Evolutionary conservation across 2,113 vertebrate species (phyloP).

Genomic region (Aldabrachelys gigantea): DNA sequence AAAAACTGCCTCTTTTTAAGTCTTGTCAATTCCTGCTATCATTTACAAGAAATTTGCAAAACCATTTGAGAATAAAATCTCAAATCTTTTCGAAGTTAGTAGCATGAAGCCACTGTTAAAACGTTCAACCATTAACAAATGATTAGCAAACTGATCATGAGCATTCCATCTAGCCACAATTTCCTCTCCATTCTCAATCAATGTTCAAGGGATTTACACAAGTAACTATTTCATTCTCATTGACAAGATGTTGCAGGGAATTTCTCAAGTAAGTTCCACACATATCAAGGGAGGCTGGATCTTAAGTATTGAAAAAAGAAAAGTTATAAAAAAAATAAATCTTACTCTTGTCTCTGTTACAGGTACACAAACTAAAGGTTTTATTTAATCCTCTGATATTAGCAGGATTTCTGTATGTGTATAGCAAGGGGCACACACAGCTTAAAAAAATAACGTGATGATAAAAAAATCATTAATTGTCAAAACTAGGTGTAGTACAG

Average conservation of each 20-base stretch:
- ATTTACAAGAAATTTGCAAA: background rate
- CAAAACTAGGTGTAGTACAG: background rate
- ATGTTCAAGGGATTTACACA: background rate
- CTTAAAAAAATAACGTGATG: background rate
- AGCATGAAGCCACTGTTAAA: background rate
- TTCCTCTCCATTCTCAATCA: rapidly evolving
- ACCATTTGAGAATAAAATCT: background rate
- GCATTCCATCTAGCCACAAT: background rate
- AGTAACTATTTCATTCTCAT: background rate
- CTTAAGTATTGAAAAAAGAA: background rate
- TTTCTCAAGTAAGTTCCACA: background rate
- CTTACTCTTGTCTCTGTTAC: background rate
- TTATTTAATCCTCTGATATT: background rate
- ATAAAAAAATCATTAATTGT: background rate
- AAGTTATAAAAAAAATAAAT: background rate
- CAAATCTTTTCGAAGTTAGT: background rate
- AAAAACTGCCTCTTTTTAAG: background rate
- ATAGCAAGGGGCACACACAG: background rate
- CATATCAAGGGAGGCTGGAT: background rate
- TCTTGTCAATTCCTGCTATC: background rate
- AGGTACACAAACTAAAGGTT: background rate
- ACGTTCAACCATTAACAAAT: background rate
- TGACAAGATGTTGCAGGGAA: background rate
- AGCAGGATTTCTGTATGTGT: background rate
- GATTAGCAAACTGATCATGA: background rate